phyloP scores from a whole-genome alignment of 92 coral and sea anemone species.

The Desmophyllum pertusum region DNA sequence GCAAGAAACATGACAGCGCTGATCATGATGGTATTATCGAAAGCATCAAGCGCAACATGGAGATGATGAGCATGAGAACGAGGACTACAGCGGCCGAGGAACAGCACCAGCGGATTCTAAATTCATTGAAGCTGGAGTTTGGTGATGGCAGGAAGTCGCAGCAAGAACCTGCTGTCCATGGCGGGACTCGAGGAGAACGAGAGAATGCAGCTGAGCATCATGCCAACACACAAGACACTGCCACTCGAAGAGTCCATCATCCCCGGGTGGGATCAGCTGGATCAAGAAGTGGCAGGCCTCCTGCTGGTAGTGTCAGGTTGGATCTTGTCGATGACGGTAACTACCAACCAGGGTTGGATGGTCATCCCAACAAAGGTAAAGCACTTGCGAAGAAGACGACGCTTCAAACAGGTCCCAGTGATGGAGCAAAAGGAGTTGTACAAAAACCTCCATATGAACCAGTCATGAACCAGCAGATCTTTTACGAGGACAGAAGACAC shows the following conservation, averaged over 20 bases:
- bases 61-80: constrained; percentile 67
- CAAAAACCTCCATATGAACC: neutral
- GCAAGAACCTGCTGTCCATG: constrained; percentile 1
- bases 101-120: constrained; percentile 52
- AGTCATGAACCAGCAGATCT: neutral
- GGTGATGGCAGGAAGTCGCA: constrained; percentile 20
- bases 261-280: constrained; percentile 72
- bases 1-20: neutral
- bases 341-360: constrained; percentile 4
- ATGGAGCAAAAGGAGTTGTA: neutral
- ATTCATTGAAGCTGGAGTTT: constrained; percentile 46
- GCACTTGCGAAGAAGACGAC: neutral
- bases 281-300: constrained; percentile 30
- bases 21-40: constrained; percentile 73
- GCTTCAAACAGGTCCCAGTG: neutral
- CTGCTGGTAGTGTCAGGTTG: neutral
- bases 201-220: neutral
- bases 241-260: constrained; percentile 52
- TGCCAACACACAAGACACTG: neutral
- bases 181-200: neutral
- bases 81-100: constrained; percentile 71
- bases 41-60: constrained; percentile 81
- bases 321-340: neutral
- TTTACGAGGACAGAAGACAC: constrained; percentile 13
- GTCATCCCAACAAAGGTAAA: constrained; percentile 3